Evolutionary conservation across 2,888 invertebrate genomes (phyloP).

Genomic region (Sphecodes monilicornis): DNA sequence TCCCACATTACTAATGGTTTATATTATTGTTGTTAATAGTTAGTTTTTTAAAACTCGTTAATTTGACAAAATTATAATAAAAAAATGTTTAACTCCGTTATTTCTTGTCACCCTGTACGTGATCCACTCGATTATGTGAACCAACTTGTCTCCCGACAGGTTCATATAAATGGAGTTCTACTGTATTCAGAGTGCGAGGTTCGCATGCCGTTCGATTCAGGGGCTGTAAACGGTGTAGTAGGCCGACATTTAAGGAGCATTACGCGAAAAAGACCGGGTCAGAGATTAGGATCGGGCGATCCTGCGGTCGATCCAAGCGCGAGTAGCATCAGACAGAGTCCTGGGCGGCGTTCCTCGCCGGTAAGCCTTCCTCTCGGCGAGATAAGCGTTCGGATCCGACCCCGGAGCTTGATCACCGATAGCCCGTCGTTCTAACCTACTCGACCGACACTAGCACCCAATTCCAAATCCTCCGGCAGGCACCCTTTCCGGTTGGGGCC

Average conservation of each 20-base stretch:
- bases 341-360: conserved; percentile 21
- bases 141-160: no score
- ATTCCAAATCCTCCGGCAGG: conserved; percentile 74
- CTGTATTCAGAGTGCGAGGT: no score
- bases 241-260: conserved; percentile 49
- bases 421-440: conserved; percentile 75
- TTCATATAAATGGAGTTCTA: no score
- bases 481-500: conserved; percentile 59
- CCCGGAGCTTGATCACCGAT: conserved; percentile 78
- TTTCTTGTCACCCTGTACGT: no score
- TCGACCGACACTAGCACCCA: conserved; percentile 69
- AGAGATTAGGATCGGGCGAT: conserved; percentile 70
- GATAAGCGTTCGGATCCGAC: conserved; percentile 78
- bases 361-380: conserved; percentile 72
- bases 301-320: conserved; percentile 65
- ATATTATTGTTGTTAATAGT: no score
- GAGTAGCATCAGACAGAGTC: conserved; percentile 34
- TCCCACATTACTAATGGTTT: no score
- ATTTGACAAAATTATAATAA: no score
- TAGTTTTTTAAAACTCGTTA: no score
- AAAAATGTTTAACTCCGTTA: no score
- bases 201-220: background rate
- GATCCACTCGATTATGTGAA: no score
- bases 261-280: conserved; percentile 40
- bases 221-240: conserved; percentile 37